A percentile compares a stretch with the other conserved stretches of the same genome.
Conservation (phyloP, 1,140 invertebrate species). For the Macrobrachium rosenbergii region DNA sequence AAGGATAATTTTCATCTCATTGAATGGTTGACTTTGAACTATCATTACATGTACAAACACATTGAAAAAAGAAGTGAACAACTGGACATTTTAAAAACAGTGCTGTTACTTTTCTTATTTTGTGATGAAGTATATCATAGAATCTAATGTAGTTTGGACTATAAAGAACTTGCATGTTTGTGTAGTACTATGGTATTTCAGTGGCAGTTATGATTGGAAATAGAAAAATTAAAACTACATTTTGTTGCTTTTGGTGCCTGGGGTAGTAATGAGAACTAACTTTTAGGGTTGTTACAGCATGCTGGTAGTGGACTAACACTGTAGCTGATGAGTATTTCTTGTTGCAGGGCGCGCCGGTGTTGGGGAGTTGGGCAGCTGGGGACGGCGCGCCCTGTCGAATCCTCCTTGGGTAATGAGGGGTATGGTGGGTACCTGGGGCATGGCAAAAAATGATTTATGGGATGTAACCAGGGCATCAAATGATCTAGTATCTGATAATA, state of each 20-base stretch:
- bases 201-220: too few relatives aligned
- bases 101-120: too few relatives aligned
- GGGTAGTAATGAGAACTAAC: neutral
- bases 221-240: too few relatives aligned
- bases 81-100: too few relatives aligned
- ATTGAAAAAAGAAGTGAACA: too few relatives aligned
- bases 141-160: too few relatives aligned
- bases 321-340: constrained; percentile 58
- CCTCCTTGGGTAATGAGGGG: constrained; percentile 33
- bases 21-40: too few relatives aligned
- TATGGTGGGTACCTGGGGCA: constrained; percentile 42
- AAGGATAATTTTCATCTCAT: too few relatives aligned
- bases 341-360: constrained; percentile 61
- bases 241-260: neutral
- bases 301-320: constrained; percentile 41
- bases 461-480: constrained; percentile 12
- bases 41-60: too few relatives aligned
- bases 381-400: constrained; percentile 54
- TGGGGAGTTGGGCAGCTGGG: constrained; percentile 46
- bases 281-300: constrained; percentile 19
- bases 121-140: too few relatives aligned
- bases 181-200: too few relatives aligned
- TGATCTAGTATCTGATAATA: neutral
- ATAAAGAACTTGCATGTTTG: too few relatives aligned
- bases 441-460: constrained; percentile 8